Base-by-base conservation (phyloP, 2,797 vertebrate species). In the Spinus olivaceus region DNA sequence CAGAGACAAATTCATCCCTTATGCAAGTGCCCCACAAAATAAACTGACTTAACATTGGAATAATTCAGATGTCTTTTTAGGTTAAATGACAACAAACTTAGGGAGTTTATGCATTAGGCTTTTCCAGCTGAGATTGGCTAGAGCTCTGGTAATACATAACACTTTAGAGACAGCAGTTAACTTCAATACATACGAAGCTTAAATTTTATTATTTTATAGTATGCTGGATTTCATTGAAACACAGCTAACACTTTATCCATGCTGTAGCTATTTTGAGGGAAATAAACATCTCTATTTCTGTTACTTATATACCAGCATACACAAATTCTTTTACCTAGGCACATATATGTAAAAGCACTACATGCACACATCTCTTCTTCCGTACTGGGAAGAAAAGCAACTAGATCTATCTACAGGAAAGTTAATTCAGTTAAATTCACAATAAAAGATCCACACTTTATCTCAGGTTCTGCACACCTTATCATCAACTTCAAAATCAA, bases 391-490 rank as follows among this genome's bases (percentile, higher is more conserved):
- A 81, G 56, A 67, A 94, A 92, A 88, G 57, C 44, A 90, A 47
- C 15, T 21, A 73, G 10, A 60, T 70, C 50, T 86, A 24, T 4
- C n/a, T 46, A n/a, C 16, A 77, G 32, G 77, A 90, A 95, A 94
- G 85, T 95, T 95, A 86, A 77, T 79, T 77, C 63, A 85, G 70
- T 72, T 74, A 87, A 86, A 90, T 73, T 23, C 46, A 41, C 59
- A 71, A 21, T 37, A 61, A 69, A 63, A 88, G 49, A 77, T 42
- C 60, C 57, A 66, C 65, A 59, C 13, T 74, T 79, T 24, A 16
- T 81, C 63, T 72, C 50, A 37, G 35, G 81, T 76, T 72, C 65
- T 81, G 73, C 66, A 93, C 59, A 74, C 21, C 27, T 88, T 49
- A 79, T 25, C 12, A 70, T 30, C 49, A 79, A 87, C 39, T 86